Evolutionary conservation across 2,113 vertebrate genomes (phyloP).

Genomic region (Tamias sibiricus): DNA sequence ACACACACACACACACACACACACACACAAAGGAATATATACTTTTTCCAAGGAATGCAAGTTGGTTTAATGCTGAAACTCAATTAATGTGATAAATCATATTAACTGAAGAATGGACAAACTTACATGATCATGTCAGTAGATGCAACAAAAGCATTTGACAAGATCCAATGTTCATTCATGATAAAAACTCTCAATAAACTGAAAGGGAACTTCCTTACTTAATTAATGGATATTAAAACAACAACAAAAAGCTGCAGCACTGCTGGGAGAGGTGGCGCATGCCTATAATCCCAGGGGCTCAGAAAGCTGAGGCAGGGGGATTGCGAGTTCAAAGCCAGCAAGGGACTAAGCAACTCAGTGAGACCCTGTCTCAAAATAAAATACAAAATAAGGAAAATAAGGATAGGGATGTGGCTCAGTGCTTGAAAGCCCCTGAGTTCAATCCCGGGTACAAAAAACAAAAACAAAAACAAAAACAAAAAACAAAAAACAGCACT

Average conservation of each 20-base stretch:
- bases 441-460: no score
- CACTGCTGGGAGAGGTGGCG: no score
- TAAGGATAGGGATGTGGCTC: no score
- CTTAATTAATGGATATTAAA: neutral
- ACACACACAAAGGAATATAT: neutral
- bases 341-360: no score
- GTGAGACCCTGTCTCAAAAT: no score
- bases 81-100: neutral
- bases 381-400: no score
- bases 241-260: neutral
- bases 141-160: neutral
- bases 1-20: neutral
- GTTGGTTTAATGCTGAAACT: conserved; percentile 13
- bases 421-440: no score
- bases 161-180: neutral
- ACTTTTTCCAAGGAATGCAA: neutral
- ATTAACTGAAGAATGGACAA: neutral
- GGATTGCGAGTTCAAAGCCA: no score
- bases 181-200: neutral
- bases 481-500: neutral
- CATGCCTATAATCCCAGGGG: no score
- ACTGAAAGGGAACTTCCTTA: neutral
- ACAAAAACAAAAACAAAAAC: neutral
- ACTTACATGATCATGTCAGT: neutral
- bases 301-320: no score